Conservation (phyloP, 2,888 invertebrate genomes). For the Andrena dorsata region DNA sequence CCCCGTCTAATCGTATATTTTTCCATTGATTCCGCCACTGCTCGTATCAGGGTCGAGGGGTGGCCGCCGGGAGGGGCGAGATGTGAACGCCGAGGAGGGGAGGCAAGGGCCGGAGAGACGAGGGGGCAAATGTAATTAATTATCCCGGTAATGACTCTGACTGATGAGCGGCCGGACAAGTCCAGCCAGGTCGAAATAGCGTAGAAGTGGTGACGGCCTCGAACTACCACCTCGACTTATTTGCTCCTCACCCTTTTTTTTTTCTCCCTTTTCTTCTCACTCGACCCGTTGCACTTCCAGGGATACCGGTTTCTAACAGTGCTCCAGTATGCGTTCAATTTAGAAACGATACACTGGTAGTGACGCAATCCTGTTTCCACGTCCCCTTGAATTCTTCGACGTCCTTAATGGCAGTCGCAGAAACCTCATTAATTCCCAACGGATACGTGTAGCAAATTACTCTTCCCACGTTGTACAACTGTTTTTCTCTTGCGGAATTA, state of each 20-base stretch:
- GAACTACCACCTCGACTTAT: constrained; percentile 69
- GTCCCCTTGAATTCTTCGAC: constrained; percentile 6
- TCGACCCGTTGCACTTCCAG: background rate
- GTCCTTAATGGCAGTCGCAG: background rate
- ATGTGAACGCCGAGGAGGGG: constrained; percentile 63
- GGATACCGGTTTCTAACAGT: constrained; percentile 40
- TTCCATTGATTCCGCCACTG: constrained; percentile 82
- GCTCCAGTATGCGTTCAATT: constrained; percentile 10
- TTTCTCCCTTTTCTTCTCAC: constrained; percentile 12
- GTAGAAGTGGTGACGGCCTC: constrained; percentile 81
- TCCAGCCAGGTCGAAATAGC: constrained; percentile 84
- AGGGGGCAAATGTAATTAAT: constrained; percentile 88
- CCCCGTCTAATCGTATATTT: constrained; percentile 80
- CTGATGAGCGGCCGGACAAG: constrained; percentile 87
- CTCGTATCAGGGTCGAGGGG: constrained; percentile 74
- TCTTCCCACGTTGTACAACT: background rate
- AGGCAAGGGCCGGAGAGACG: constrained; percentile 85
- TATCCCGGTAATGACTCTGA: constrained; percentile 89
- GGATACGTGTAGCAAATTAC: background rate
- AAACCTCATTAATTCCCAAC: constrained; percentile 25
- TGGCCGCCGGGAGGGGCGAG: constrained; percentile 70
- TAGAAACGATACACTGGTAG: constrained; percentile 4
- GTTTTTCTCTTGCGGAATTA: background rate
- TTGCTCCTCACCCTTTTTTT: constrained; percentile 26
- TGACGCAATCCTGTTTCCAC: constrained; percentile 20